These are phyloP conservation scores for Rhyacophila evoluta DNA, from an alignment of 2,888 invertebrate genomes.

Conservation along the genomic window DNA sequence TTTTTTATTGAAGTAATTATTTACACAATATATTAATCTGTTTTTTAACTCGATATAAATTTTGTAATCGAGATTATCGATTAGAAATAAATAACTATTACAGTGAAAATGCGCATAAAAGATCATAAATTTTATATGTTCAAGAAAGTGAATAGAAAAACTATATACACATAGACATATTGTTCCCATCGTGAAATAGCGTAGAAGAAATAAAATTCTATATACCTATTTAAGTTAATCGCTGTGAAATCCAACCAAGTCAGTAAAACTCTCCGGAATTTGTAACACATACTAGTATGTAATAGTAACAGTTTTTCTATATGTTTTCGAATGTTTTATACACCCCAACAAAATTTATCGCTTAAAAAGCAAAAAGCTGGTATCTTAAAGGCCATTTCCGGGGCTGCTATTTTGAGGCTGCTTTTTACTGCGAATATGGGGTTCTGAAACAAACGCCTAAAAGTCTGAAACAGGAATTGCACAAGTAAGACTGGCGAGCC, in stretches of 20 bases:
- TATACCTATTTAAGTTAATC: background rate
- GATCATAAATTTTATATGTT: too few relatives aligned
- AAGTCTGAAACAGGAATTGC: background rate
- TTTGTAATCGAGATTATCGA: too few relatives aligned
- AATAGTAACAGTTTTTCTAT: background rate
- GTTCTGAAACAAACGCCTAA: background rate
- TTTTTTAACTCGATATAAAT: too few relatives aligned
- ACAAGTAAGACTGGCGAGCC: background rate
- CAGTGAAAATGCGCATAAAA: too few relatives aligned
- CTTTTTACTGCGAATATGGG: background rate
- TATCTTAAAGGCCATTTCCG: slow-evolving; percentile 19
- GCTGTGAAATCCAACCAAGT: background rate
- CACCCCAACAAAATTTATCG: slow-evolving; percentile 13
- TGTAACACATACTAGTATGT: background rate
- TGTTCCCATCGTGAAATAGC: background rate
- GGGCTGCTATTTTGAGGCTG: background rate
- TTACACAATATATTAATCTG: too few relatives aligned
- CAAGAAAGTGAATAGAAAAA: background rate
- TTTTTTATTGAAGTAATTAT: too few relatives aligned
- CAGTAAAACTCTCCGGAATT: slow-evolving; percentile 4
- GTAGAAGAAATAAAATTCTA: background rate
- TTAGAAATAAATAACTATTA: too few relatives aligned
- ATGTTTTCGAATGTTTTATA: slow-evolving; percentile 6
- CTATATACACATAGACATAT: too few relatives aligned
- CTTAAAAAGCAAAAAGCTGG: slow-evolving; percentile 22